Percentiles rank a stretch among this genome's conserved stretches.
Evolutionary conservation across 64 coral and sea anemone species (phyloP).

Genomic region (Stylophora pistillata): DNA sequence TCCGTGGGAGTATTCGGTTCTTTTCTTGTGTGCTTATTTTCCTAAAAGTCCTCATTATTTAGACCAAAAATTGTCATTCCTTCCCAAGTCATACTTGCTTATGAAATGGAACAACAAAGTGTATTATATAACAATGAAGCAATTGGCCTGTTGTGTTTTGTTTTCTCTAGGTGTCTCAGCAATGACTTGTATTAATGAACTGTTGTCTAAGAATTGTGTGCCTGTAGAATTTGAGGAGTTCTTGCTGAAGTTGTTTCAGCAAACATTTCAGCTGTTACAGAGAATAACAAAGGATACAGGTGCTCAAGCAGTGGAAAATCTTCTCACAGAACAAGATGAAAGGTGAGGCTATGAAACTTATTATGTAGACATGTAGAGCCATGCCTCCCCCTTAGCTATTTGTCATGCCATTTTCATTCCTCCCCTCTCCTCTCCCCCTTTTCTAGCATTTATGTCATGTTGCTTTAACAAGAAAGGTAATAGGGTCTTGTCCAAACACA

Average conservation of each 20-base stretch:
- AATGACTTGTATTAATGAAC: slow-evolving; percentile 96
- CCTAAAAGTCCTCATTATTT: too few relatives aligned
- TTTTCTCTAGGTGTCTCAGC: slow-evolving; percentile 77
- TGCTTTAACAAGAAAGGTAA: too few relatives aligned
- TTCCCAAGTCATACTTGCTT: not conserved
- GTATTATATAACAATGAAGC: not conserved
- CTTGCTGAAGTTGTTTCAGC: slow-evolving; percentile 93
- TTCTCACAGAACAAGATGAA: slow-evolving; percentile 91
- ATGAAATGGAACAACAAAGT: not conserved
- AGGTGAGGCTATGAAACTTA: slow-evolving; percentile 28
- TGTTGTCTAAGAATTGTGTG: slow-evolving; percentile 98
- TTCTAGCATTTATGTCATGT: too few relatives aligned
- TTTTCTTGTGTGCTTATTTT: too few relatives aligned
- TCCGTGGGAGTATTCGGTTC: too few relatives aligned
- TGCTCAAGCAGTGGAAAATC: slow-evolving; percentile 67
- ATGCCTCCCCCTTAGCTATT: too few relatives aligned
- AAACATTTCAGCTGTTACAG: slow-evolving; percentile 97
- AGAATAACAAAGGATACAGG: slow-evolving; percentile 95
- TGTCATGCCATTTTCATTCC: too few relatives aligned
- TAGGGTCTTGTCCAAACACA: too few relatives aligned
- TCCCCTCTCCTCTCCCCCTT: too few relatives aligned
- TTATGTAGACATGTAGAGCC: too few relatives aligned
- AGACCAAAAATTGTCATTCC: too few relatives aligned
- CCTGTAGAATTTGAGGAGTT: slow-evolving; percentile 97
- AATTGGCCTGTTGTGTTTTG: not conserved